Conservation (phyloP, 2,113 vertebrate genomes). For the Daphoenositta chrysoptera region DNA sequence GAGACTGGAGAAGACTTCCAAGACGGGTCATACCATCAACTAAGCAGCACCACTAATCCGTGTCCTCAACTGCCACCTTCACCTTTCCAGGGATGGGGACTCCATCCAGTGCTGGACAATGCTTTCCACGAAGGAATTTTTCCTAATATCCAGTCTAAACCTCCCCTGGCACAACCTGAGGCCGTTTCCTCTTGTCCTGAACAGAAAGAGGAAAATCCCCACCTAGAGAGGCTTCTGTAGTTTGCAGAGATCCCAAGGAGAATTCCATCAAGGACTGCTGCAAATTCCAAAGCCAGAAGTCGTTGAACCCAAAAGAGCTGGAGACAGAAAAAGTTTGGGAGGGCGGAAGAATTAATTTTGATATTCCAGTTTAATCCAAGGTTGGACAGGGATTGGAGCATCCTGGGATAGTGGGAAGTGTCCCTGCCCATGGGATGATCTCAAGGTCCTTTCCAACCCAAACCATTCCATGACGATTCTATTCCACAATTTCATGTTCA, state of each 20-base stretch:
- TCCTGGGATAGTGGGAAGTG: background rate
- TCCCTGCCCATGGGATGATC: background rate
- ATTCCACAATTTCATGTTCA: background rate
- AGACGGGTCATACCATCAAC: rapidly evolving
- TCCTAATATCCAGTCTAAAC: background rate
- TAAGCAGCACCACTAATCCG: rapidly evolving
- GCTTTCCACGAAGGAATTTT: background rate
- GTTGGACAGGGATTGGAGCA: background rate
- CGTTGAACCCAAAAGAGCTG: background rate
- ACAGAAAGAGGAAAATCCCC: background rate
- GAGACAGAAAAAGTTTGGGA: background rate
- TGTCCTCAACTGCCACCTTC: background rate
- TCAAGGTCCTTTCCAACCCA: background rate
- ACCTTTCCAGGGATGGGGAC: background rate
- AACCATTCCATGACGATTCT: background rate
- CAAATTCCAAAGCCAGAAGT: rapidly evolving
- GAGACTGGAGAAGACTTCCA: background rate
- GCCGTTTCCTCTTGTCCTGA: background rate
- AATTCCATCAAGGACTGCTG: background rate
- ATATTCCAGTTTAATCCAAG: background rate
- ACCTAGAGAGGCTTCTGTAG: background rate
- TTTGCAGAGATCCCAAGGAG: background rate
- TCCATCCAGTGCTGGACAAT: background rate
- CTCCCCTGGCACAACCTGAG: background rate
- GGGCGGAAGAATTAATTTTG: rapidly evolving